Percentiles rank a stretch among this genome's conserved stretches.
These are phyloP conservation scores for Loripinus fragilis DNA, from an alignment of 2,888 invertebrate species.

Conservation along the genomic window DNA sequence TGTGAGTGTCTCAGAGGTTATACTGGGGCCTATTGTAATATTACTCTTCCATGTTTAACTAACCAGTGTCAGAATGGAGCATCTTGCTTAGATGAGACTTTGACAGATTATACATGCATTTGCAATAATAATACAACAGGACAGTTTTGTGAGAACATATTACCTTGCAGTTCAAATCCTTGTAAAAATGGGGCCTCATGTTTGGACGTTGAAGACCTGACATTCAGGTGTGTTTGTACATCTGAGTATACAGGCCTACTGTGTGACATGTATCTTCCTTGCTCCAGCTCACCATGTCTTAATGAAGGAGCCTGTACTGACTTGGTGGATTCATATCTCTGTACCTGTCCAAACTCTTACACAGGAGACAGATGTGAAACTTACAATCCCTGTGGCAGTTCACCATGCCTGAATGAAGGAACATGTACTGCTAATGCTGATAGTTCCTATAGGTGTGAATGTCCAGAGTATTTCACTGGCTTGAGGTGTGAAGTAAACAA, in stretches of 20 bases:
- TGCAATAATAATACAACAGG: constrained; percentile 67
- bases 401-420: constrained; percentile 64
- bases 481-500: constrained; percentile 55
- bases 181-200: constrained; percentile 63
- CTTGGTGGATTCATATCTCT: constrained; percentile 46
- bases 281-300: constrained; percentile 63
- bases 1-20: constrained; percentile 73
- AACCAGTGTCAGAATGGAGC: constrained; percentile 87
- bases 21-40: constrained; percentile 71
- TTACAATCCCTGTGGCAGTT: constrained; percentile 58
- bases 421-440: constrained; percentile 48
- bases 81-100: constrained; percentile 88
- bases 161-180: constrained; percentile 58
- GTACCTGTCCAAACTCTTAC: constrained; percentile 63
- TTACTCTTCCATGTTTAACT: constrained; percentile 63
- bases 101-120: constrained; percentile 58
- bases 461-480: constrained; percentile 59
- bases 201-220: constrained; percentile 28
- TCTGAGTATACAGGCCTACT: constrained; percentile 59
- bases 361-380: constrained; percentile 65
- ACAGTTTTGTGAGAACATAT: constrained; percentile 57
- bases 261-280: constrained; percentile 66
- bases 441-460: constrained; percentile 56
- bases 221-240: constrained; percentile 62
- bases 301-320: constrained; percentile 78